Evolutionary conservation across 1,140 invertebrate species (phyloP), one percentile per base, ranked within the genome.

Genomic region (Drosophila erecta): DNA sequence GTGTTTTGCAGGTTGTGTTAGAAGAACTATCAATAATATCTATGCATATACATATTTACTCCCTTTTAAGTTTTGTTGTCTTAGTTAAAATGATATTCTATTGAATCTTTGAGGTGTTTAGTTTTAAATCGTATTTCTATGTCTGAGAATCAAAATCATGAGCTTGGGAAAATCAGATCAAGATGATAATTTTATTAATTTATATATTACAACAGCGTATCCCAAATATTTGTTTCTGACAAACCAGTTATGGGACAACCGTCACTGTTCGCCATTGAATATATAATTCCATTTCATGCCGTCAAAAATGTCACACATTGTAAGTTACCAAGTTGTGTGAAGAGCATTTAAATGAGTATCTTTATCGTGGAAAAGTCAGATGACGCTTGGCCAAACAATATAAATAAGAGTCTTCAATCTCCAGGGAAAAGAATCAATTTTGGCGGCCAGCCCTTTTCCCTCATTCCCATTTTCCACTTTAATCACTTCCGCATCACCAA

Each of bases 401-500:
- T 7, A 47, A 8, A 27, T n/a, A 6, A n/a, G 5, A 24, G 7
- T 7, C 11, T 14, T 0, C 11, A 14, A 46, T 4, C n/a, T 41
- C 33, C 37, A 12, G 3, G 43, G 4, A 14, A 17, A 56, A 50
- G 46, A 71, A 87, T 87, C 57, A 78, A 75, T 77, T 86, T 59
- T 81, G 55, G 60, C 50, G 58, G 61, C 24, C 65, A 43, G 54
- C 61, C 76, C 46, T 44, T 61, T 61, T 69, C 50, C 15, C 15
- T 5, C 12, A 55, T 27, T 30, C 3, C 30, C 30, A 20, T 37
- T 56, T 54, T 49, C 58, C 55, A 40, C 66, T 64, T 54, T 74
- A 85, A 85, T 85, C 76, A 85, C 58, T 77, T 85, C 76, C 81
- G 76, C 81, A 54, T 73, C 76, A 61, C 43, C 51, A 73, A 69